Base-by-base conservation (phyloP, 2,797 vertebrate genomes). In the Sitta carolinensis region DNA sequence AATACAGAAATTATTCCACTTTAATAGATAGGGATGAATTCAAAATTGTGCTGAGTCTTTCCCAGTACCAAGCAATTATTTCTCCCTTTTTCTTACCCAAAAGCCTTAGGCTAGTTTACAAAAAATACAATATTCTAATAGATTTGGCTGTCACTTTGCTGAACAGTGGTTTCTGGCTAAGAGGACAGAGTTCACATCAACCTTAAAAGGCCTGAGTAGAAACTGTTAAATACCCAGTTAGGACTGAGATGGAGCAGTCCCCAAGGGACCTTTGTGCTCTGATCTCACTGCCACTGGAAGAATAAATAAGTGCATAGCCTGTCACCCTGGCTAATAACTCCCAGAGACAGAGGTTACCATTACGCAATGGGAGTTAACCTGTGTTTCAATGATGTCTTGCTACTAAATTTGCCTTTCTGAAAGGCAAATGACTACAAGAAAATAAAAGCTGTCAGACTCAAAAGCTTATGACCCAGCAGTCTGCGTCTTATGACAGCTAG, bases 361-460 rank as follows among this genome's bases (percentile, higher is more conserved):
- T 90, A 96, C 75, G 14, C 84, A 94, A 82, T 34, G 13, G 38
- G 93, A 96, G 74, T 72, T 86, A 85, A 87, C 45, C 86, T 91
- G 34, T 85, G 75, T 93, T 91, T 96, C 96, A 90, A 10, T 90
- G 79, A 90, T 20, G 54, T 81, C 84, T 93, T 85, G 63, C 84
- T 90, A 92, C 95, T 92, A 91, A 94, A 95, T 96, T 79, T 94
- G 58, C 32, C 83, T 85, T 75, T 74, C 77, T 88, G 80, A 87
- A 84, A 92, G 91, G 68, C 50, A 95, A 55, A 61, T 93, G 94
- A 88, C 59, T 74, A 52, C 1, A 4, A 87, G 55, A 57, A 78
- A 90, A 45, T 81, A 47, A 73, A 36, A 36, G 36, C 36, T 72
- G 50, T 57, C 47, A 83, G 69, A 90, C 83, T 90, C 21, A 2